Percentiles rank a stretch among this genome's conserved stretches.
Conservation (phyloP, 2,797 vertebrate species). For the Coregonus suidteri region DNA sequence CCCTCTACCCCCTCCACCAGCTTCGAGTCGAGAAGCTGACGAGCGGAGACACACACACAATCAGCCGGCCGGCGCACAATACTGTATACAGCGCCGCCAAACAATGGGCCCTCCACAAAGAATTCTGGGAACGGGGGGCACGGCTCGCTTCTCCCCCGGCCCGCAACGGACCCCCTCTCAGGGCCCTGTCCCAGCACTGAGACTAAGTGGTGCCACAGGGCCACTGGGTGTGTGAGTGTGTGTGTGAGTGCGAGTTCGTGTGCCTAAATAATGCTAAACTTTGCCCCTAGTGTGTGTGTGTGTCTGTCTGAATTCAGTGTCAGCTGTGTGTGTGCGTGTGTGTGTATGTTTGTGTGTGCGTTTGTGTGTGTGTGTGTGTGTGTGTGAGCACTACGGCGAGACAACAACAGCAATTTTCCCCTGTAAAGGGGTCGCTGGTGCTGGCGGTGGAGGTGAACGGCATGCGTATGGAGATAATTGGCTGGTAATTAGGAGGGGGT, state of each 20-base stretch:
- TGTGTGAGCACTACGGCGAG: not conserved
- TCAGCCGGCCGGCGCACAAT: slow-evolving; percentile 66
- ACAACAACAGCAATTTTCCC: not conserved
- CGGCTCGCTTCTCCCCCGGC: slow-evolving; percentile 71
- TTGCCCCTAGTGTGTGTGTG: not conserved
- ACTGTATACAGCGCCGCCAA: slow-evolving; percentile 75
- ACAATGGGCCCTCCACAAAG: slow-evolving; percentile 82
- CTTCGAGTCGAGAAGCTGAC: slow-evolving; percentile 52
- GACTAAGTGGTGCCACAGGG: slow-evolving; percentile 63
- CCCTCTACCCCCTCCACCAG: slow-evolving; percentile 65
- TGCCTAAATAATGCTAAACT: slow-evolving; percentile 1
- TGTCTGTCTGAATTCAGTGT: no score
- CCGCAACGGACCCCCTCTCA: slow-evolving; percentile 66
- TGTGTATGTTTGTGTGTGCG: not conserved
- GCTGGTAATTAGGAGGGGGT: slow-evolving; percentile 83
- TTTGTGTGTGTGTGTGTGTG: not conserved
- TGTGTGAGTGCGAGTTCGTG: slow-evolving; percentile 9
- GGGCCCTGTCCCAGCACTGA: slow-evolving; percentile 50
- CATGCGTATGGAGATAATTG: slow-evolving; percentile 86
- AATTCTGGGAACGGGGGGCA: slow-evolving; percentile 87
- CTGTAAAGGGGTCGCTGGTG: not conserved
- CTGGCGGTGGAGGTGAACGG: slow-evolving; percentile 55
- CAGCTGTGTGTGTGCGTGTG: no score
- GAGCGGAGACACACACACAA: slow-evolving; percentile 79
- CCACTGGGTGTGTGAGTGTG: slow-evolving; percentile 36